Evolutionary conservation across 2,888 invertebrate genomes (phyloP).

Genomic region (Diadromus collaris): DNA sequence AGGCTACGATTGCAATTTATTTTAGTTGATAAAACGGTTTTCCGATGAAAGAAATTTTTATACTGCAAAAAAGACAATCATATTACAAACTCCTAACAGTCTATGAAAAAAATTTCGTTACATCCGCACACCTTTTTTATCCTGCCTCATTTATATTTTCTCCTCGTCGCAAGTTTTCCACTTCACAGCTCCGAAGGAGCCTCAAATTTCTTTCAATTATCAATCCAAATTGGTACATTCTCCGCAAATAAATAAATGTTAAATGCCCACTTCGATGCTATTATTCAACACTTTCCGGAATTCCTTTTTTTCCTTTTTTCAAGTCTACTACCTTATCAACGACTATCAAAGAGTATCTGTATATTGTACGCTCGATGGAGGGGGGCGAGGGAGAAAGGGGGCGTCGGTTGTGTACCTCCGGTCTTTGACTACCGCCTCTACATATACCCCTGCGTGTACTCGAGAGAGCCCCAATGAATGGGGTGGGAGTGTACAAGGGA

Average conservation of each 20-base stretch:
- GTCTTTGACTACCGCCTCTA: conserved; percentile 49
- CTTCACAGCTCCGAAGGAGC: too few species aligned
- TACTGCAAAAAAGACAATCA: too few species aligned
- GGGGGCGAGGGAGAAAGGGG: conserved; percentile 5
- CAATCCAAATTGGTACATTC: neutral
- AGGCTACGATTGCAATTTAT: too few species aligned
- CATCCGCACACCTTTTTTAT: too few species aligned
- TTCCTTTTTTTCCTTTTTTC: conserved; percentile 9
- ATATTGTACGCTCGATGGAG: conserved; percentile 33
- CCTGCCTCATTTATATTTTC: too few species aligned
- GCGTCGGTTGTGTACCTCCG: conserved; percentile 45
- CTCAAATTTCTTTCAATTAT: neutral
- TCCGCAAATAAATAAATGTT: neutral
- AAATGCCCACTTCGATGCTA: neutral
- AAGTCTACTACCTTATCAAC: conserved; percentile 8
- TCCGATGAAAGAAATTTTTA: too few species aligned
- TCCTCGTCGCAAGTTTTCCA: too few species aligned
- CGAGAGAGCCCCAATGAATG: conserved; percentile 41
- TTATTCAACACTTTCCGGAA: neutral
- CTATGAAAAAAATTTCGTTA: too few species aligned
- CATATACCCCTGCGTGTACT: conserved; percentile 24
- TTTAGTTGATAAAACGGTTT: too few species aligned
- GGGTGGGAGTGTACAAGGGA: conserved; percentile 23
- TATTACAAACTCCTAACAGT: too few species aligned
- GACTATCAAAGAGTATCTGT: conserved; percentile 3